Base-by-base conservation (phyloP, 2,888 invertebrate genomes). In the Onchidella celtica region DNA sequence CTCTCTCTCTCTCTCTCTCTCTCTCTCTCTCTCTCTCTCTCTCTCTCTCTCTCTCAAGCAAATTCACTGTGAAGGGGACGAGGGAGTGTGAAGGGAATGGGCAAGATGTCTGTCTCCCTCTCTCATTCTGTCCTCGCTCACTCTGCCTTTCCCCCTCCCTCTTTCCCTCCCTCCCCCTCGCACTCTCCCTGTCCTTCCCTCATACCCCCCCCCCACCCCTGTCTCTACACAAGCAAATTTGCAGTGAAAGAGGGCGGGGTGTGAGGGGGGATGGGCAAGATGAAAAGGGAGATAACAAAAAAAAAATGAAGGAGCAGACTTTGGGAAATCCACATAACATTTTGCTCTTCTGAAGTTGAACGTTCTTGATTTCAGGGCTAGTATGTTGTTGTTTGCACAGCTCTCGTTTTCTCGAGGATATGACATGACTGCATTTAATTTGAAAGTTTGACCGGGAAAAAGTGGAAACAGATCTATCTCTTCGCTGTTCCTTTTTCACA, bases 141-240 rank as follows among this genome's bases (percentile, higher is more conserved):
- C 65, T 3, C 65, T 65, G 29, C 32, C 65, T 65, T 32, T 29
- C 65, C 1, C 65, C 32, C 32, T 65, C 65, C 1, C 65, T 3
- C 65, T 65, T n/a, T 61, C 61, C n/a, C 61, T 61, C 61, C 21
- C 65, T 29, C 65, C 32, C 65, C 32, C 1, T 65, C 65, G 24
- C 29, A 9, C 65, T 65, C 65, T 65, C 65, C 32, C 65, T 0
- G 29, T 70, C 29, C 24, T 55, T 40, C 70, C n/a, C 29, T 27
- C 36, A 9, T 24, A 17, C 36, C 36, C 24, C 0, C 4, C 36
- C 38, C 36, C 68, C 36, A 34, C n/a, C 34, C 21, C 68, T n/a
- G 0, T 36, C 34, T 4, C 68, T 69, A n/a, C n/a, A n/a, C n/a
- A n/a, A n/a, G n/a, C n/a, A n/a, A n/a, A n/a, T n/a, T n/a, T n/a